phyloP scores from a whole-genome alignment of 2,113 vertebrate genomes.

The Dendropsophus ebraccatus region DNA sequence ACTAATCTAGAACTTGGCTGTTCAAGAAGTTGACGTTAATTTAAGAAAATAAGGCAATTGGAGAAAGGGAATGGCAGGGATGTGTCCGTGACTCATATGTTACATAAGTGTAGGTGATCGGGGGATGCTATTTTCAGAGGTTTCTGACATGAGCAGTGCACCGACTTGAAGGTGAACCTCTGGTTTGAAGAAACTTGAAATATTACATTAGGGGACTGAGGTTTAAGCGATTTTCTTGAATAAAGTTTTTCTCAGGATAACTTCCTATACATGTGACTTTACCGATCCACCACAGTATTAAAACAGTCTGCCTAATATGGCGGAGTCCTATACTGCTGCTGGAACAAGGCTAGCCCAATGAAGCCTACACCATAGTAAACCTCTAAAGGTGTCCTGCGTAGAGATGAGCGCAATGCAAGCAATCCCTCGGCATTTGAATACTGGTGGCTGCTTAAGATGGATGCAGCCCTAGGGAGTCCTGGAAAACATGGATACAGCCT shows the following conservation, averaged over 20 bases:
- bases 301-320: too few species aligned
- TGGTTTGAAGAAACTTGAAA: not conserved
- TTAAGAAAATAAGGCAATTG: not conserved
- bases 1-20: not conserved
- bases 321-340: too few species aligned
- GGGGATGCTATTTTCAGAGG: not conserved
- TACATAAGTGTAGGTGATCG: constrained; percentile 15
- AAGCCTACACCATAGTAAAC: too few species aligned
- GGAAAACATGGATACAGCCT: too few species aligned
- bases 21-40: not conserved
- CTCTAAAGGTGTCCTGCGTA: too few species aligned
- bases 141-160: not conserved
- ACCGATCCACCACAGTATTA: too few species aligned
- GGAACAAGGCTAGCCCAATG: too few species aligned
- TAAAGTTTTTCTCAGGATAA: not conserved
- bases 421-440: too few species aligned
- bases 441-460: too few species aligned
- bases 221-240: not conserved
- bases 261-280: too few species aligned
- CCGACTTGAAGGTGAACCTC: not conserved
- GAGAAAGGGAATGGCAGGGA: not conserved
- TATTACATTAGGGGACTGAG: not conserved
- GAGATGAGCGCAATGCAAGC: too few species aligned
- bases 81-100: not conserved
- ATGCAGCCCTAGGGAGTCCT: too few species aligned